Conservation (phyloP, 2,888 invertebrate genomes). For the Noctuana brunneofusca region DNA sequence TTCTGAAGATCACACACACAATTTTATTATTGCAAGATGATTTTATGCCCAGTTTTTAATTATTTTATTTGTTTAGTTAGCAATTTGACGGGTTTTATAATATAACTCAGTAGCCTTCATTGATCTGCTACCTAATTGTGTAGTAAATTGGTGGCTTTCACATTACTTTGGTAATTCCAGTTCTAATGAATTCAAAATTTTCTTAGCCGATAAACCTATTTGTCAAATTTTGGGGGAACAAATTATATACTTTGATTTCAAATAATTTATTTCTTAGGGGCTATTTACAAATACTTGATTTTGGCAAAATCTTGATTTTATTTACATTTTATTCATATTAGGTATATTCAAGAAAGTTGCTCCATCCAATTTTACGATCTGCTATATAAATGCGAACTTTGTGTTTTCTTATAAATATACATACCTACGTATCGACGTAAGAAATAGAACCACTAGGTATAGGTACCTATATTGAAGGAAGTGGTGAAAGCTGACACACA, state of each 20-base stretch:
- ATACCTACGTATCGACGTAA: neutral
- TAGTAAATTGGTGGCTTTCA: neutral
- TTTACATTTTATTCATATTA: conserved; percentile 1
- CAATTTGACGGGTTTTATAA: too few relatives aligned
- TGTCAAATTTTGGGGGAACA: neutral
- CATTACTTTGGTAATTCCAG: conserved; percentile 2
- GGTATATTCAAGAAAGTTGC: conserved; percentile 1
- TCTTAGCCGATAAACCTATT: neutral
- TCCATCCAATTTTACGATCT: conserved; percentile 3
- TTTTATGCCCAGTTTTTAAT: too few relatives aligned
- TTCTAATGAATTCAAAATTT: neutral
- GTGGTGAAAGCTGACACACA: neutral
- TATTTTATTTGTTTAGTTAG: too few relatives aligned
- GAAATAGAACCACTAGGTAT: neutral
- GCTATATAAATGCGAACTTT: neutral
- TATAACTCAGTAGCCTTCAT: neutral
- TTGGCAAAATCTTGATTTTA: neutral
- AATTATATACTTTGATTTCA: neutral
- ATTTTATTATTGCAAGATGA: too few relatives aligned
- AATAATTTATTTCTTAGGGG: neutral
- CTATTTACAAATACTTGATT: neutral
- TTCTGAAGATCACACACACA: too few relatives aligned
- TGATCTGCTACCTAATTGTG: neutral
- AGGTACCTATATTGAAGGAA: neutral
- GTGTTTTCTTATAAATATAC: neutral